A percentile compares a stretch with the other conserved stretches of the same genome.
These are phyloP conservation scores for Hemistola chrysoprasaria DNA, from an alignment of 2,888 invertebrate species.

Conservation along the genomic window DNA sequence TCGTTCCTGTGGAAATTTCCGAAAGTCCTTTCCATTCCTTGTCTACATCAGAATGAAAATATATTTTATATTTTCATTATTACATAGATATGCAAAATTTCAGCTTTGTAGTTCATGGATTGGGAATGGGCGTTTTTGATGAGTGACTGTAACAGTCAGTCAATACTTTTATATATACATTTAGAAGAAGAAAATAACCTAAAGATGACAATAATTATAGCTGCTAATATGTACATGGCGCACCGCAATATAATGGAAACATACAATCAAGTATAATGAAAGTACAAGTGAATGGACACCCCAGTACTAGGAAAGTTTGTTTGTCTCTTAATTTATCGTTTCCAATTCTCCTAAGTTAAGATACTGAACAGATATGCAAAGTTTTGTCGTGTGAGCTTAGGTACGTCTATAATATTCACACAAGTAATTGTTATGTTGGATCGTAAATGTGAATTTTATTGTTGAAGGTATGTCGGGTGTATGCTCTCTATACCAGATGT, in stretches of 20 bases:
- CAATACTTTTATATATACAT: too few species aligned
- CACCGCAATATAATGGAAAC: conserved; percentile 44
- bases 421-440: conserved; percentile 6
- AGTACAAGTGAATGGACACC: conserved; percentile 79
- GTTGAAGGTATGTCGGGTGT: conserved; percentile 1
- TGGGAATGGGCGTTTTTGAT: too few species aligned
- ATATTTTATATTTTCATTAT: too few species aligned
- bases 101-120: too few species aligned
- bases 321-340: conserved; percentile 62
- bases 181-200: too few species aligned
- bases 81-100: too few species aligned
- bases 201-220: too few species aligned
- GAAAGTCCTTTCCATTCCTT: too few species aligned
- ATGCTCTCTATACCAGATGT: neutral
- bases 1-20: too few species aligned
- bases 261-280: conserved; percentile 60
- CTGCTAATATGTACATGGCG: conserved; percentile 19
- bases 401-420: neutral
- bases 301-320: conserved; percentile 62
- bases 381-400: conserved; percentile 8
- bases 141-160: too few species aligned
- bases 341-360: conserved; percentile 22
- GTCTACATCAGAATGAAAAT: too few species aligned
- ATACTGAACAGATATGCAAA: conserved; percentile 28
- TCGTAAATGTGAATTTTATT: conserved; percentile 8